Evolutionary conservation across 1,140 invertebrate species (phyloP).

Genomic region (Nephila pilipes): DNA sequence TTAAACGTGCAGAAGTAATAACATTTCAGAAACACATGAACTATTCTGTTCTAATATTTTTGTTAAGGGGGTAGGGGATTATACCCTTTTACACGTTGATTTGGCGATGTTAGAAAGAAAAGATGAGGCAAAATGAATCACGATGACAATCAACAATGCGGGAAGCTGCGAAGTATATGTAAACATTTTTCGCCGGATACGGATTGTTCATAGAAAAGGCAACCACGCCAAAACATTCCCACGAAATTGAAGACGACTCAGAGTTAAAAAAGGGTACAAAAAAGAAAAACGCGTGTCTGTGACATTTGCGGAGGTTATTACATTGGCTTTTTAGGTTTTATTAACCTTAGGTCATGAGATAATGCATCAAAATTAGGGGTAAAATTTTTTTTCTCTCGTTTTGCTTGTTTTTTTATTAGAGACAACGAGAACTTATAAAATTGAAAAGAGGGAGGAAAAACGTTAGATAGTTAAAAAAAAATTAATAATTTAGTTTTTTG

Average conservation of each 20-base stretch:
- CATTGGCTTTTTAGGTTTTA: not conserved
- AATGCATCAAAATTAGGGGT: not conserved
- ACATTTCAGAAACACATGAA: too few relatives aligned
- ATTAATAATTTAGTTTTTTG: too few relatives aligned
- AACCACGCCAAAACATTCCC: slow-evolving; percentile 16
- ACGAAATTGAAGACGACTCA: not conserved
- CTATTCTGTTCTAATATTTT: too few relatives aligned
- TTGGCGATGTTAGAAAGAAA: not conserved
- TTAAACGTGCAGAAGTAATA: too few relatives aligned
- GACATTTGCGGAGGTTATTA: not conserved
- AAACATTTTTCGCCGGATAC: not conserved
- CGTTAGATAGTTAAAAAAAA: too few relatives aligned
- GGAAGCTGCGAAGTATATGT: not conserved
- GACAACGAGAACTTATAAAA: too few relatives aligned
- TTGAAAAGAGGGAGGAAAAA: too few relatives aligned
- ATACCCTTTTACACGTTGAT: too few relatives aligned
- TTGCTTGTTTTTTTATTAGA: not conserved
- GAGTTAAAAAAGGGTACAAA: too few relatives aligned
- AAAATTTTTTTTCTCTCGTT: not conserved
- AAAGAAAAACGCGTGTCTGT: not conserved
- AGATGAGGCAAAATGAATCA: not conserved
- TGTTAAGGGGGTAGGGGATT: too few relatives aligned
- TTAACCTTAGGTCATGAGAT: not conserved
- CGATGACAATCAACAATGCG: not conserved
- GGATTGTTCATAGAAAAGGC: not conserved